Evolutionary conservation across 2,888 invertebrate species (phyloP), one percentile per base, ranked within the genome.

Genomic region (Drosophila helvetica): DNA sequence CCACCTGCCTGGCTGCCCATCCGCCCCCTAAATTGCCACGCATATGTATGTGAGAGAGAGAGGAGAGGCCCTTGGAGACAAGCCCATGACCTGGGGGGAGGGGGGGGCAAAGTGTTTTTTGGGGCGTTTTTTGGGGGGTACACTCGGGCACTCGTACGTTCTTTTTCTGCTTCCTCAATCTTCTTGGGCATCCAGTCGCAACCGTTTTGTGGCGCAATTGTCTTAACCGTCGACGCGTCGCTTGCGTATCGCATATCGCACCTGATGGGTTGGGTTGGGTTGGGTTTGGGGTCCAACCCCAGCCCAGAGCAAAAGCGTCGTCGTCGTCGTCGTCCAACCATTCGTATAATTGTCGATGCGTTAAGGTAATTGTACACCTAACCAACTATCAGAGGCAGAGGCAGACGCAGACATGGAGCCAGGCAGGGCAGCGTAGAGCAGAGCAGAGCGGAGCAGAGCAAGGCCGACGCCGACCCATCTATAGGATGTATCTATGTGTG

Each of bases 281-380:
- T n/a, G n/a, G n/a, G n/a, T 56, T 45, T 22, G n/a, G 42, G 55
- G 19, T 30, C 42, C 19, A 19, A 43, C 19, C 55, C 27, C 33
- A 33, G 33, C 33, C 33, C 12, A 12, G 42, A 18, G 27, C 48
- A 33, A 27, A 38, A 17, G 45, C 45, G 15, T 6, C 38, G 38
- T 15, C 38, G 38, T 27, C 15, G 70, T 61, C 81, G 56, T 48
- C 61, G 65, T 70, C 90, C 91, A 91, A 86, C 91, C 91, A 91
- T 90, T 91, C 91, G 91, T 88, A 90, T 91, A 91, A 91, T 91
- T 91, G 91, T 91, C 91, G 91, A 91, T 91, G 91, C 91, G 91
- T 91, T 91, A 91, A 91, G 91, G 91, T 91, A 91, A 91, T 91
- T 89, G 91, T 91, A 91, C 89, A 91, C 91, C 89, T 75, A 79